Conservation (phyloP, 2,113 vertebrate genomes). For the Brachypodius melanocephalos region DNA sequence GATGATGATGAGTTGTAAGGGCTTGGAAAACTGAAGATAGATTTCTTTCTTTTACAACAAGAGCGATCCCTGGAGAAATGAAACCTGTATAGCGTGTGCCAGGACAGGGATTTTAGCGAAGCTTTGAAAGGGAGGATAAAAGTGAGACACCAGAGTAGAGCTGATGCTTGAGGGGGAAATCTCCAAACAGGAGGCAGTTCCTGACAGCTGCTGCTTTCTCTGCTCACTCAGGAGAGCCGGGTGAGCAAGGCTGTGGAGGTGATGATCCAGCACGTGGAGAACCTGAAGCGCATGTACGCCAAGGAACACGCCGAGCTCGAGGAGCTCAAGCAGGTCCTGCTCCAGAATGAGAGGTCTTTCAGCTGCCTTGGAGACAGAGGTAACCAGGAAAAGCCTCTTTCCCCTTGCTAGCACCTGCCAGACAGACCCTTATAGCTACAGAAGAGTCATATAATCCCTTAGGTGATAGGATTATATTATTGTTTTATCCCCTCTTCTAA, state of each 20-base stretch:
- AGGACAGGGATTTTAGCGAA: neutral
- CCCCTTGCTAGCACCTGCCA: neutral
- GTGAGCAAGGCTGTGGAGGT: conserved; percentile 93
- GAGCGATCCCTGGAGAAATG: neutral
- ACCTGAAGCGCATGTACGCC: conserved; percentile 90
- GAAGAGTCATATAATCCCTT: neutral
- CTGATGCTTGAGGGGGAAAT: too few species aligned
- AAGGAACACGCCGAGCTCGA: conserved; percentile 90
- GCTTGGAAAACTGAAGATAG: neutral
- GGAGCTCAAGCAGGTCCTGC: conserved; percentile 85
- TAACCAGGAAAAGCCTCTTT: neutral
- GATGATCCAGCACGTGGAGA: conserved; percentile 98
- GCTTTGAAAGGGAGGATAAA: neutral
- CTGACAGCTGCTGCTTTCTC: neutral
- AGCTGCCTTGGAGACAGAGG: conserved; percentile 70
- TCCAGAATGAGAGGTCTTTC: conserved; percentile 85
- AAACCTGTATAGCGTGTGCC: neutral
- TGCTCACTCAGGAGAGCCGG: conserved; percentile 81
- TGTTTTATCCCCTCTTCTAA: neutral
- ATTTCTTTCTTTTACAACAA: neutral
- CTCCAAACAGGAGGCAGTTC: neutral
- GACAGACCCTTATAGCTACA: neutral
- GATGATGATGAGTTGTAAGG: neutral
- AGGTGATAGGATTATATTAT: neutral
- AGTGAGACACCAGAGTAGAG: neutral